Base-by-base conservation (phyloP, 1,140 invertebrate genomes). In the Drosophila bifasciata region DNA sequence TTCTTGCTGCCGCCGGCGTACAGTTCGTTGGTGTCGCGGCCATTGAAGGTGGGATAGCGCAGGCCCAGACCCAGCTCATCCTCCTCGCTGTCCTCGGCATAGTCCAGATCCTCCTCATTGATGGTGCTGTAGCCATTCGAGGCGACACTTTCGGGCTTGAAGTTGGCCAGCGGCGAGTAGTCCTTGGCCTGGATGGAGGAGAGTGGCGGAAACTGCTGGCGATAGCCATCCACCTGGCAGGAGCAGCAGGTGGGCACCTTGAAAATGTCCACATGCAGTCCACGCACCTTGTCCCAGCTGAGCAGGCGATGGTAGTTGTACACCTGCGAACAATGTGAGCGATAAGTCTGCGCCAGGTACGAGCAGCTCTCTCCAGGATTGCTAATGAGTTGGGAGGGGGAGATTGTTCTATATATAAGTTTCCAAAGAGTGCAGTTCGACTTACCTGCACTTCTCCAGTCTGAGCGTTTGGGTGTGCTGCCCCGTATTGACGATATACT, bases 271-370 rank as follows among this genome's bases (percentile, higher is more conserved):
- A 97, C 96, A 73, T 97, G 96, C 1, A 97, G 92, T 6, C 96
- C 96, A 23, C 95, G 93, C 32, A 95, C 94, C 44, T 95, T 94
- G 80, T 97, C 96, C 96, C 96, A 97, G 0, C 96, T 96, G 1
- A 97, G 79, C 5, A 97, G 92, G n/a, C 96, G 93, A 88, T 97
- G 96, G 77, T 97, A 97, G 85, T 97, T 97, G 90, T 96, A 96
- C 1, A 97, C 94, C 93, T 97, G 96, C 2, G 94, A 93, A 80
- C 96, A 97, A 51, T 95, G 95, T 0, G 96, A 97, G 58, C 95
- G 94, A 83, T 96, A 96, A 62, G 96, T 96, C 44, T 95, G 95
- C 0, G 95, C 95, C 17, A 97, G 93, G 81, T 96, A 97, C 5
- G 95, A 96, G 76, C 96, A 97, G 2, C 94, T 93, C 25, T 95